Evolutionary conservation across 2,113 vertebrate species (phyloP).

Genomic region (Bubalus kerabau): DNA sequence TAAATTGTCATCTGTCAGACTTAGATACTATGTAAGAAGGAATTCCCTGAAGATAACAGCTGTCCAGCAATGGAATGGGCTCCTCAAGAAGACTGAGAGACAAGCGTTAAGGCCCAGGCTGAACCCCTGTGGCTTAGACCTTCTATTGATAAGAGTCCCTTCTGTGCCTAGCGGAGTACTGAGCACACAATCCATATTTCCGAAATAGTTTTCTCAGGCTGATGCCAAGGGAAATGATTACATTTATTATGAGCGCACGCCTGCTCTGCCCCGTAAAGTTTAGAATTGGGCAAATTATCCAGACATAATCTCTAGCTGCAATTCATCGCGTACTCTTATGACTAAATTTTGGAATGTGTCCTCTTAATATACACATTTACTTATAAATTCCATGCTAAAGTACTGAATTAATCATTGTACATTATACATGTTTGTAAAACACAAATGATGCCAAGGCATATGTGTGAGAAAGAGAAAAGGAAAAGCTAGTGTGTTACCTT

Average conservation of each 20-base stretch:
- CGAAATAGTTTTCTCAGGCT: background rate
- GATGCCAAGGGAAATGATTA: background rate
- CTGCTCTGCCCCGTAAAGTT: background rate
- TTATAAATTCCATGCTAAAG: background rate
- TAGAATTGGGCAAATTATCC: background rate
- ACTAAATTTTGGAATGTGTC: background rate
- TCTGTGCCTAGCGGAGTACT: background rate
- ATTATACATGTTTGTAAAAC: background rate
- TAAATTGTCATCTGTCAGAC: background rate
- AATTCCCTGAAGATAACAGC: background rate
- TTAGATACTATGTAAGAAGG: background rate
- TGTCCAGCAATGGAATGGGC: background rate
- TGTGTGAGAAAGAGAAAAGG: background rate
- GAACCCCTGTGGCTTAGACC: background rate
- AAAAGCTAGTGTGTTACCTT: background rate
- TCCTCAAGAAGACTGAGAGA: background rate
- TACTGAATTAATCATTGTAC: background rate
- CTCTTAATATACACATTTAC: background rate
- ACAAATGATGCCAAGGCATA: background rate
- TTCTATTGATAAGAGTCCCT: background rate
- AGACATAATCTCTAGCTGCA: background rate
- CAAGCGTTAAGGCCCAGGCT: too few species aligned
- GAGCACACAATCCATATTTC: background rate
- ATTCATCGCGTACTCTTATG: background rate
- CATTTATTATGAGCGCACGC: background rate